phyloP scores from a whole-genome alignment of 2,797 vertebrate genomes.

The Octomys mimax region DNA sequence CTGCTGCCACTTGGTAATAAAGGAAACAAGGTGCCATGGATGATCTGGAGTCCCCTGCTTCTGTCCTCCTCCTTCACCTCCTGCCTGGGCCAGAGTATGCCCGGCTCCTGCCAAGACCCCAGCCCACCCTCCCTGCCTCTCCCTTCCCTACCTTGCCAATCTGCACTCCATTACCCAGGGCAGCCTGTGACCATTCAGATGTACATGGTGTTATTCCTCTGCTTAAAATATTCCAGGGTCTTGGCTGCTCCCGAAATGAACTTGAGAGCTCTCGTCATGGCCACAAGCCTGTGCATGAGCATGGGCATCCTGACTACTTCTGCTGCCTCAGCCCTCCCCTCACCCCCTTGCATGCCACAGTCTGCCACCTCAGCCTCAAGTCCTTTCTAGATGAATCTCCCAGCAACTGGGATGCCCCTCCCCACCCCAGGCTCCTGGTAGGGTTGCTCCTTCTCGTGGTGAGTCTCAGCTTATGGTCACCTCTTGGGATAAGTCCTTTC shows the following conservation, averaged over 20 bases:
- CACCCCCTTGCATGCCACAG: background rate
- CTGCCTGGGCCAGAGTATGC: background rate
- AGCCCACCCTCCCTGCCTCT: background rate
- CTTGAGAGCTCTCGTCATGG: background rate
- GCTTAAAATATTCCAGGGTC: background rate
- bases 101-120: background rate
- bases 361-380: background rate
- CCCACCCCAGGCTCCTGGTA: background rate
- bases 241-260: background rate
- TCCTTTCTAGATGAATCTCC: background rate
- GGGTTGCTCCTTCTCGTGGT: background rate
- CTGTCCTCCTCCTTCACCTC: background rate
- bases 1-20: background rate
- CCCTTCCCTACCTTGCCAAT: background rate
- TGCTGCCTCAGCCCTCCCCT: background rate
- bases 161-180: background rate
- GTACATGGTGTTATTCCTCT: background rate
- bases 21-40: background rate
- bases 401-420: background rate
- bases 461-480: background rate
- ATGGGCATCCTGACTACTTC: accelerated
- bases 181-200: background rate
- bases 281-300: accelerated
- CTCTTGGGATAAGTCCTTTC: background rate
- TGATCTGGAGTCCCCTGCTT: background rate